Percentiles rank a stretch among this genome's conserved stretches.
Conservation (phyloP, 2,113 vertebrate species). For the Peromyscus maniculatus region DNA sequence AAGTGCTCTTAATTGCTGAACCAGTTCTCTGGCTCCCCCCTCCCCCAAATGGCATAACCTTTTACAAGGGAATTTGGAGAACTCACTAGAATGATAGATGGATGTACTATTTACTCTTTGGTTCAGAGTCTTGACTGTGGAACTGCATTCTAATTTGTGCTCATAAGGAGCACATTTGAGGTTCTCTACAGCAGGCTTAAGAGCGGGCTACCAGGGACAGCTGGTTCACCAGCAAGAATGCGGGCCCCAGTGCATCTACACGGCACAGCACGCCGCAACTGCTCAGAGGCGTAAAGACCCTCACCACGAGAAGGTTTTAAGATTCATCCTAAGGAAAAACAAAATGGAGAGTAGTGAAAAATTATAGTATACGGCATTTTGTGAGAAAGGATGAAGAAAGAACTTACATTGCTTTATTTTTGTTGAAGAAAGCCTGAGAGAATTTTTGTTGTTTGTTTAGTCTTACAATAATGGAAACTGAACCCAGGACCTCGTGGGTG, state of each 20-base stretch:
- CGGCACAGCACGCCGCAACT: rapidly evolving
- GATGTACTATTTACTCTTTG: background rate
- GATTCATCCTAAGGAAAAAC: background rate
- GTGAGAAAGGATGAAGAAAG: background rate
- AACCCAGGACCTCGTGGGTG: background rate
- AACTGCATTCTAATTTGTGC: background rate
- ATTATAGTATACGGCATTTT: background rate
- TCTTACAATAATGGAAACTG: background rate
- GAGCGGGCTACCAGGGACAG: background rate
- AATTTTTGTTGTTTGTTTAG: background rate
- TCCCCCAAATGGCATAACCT: background rate
- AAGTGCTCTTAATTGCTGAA: background rate
- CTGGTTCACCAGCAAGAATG: background rate
- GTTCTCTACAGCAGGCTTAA: background rate
- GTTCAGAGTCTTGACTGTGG: background rate
- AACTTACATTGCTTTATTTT: background rate
- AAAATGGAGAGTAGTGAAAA: background rate
- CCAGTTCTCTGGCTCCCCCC: background rate
- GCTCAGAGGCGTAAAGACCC: background rate
- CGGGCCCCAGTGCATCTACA: no score
- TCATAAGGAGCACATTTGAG: background rate
- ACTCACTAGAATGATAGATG: background rate
- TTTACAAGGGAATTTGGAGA: background rate
- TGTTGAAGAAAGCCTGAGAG: background rate
- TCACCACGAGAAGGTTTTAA: background rate